Evolutionary conservation across 1,140 invertebrate species (phyloP), one percentile per base, ranked within the genome.

Genomic region (Acromyrmex charruanus): DNA sequence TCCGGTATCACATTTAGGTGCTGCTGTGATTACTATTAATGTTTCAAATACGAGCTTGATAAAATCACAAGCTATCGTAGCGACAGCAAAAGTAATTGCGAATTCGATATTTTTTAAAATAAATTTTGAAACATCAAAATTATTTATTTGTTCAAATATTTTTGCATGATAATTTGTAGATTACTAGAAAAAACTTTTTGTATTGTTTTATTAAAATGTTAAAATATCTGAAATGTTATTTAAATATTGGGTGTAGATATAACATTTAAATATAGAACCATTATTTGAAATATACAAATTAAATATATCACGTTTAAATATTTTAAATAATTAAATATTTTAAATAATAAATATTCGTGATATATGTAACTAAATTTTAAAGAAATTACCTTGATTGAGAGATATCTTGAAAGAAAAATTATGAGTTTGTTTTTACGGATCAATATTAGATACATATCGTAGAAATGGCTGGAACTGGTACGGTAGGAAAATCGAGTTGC

Each of bases 391-490:
- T 44, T 4, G 21, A 61, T 61, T 61, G 10, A 61, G 21, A 25
- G 21, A n/a, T 12, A 72, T 53, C 18, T 74, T 25, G 16, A 35
- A 31, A 31, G 16, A 72, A 55, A 63, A 86, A 61, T 63, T 25
- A 59, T 12, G 21, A 10, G 16, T 66, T 53, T 84, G 4, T 74
- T 68, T 28, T 58, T 66, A 55, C 2, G 16, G 18, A 14, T 39
- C n/a, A 2, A 63, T 44, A 49, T 74, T 51, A 91, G 91, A 87
- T 92, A 59, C 90, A 91, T 31, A 84, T 92, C n/a, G 90, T 92
- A 12, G 91, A 92, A n/a, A 85, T 88, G 87, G 91, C 91, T 58
- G 91, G 91, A 12, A 88, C 28, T 28, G 90, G 88, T n/a, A 88
- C 80, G 12, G 58, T 31, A 6, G 88, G 90, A 25, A 90, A 72